These are phyloP conservation scores for Diaprepes abbreviatus DNA, from an alignment of 2,888 invertebrate genomes.

Conservation along the genomic window DNA sequence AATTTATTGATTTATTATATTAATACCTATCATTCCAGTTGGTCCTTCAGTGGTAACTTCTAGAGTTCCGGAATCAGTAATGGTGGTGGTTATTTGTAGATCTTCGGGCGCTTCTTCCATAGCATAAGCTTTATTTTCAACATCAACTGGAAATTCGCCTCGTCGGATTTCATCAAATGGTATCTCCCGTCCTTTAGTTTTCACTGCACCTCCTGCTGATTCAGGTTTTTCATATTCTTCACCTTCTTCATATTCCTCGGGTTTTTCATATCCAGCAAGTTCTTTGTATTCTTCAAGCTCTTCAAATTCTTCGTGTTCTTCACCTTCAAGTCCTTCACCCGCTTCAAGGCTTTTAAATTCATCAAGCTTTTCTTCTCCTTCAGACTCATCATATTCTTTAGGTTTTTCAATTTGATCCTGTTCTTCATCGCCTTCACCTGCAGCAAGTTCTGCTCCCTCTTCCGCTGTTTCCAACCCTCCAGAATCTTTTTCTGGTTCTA, in stretches of 20 bases:
- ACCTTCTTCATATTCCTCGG: background rate
- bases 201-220: background rate
- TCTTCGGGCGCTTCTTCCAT: slow-evolving; percentile 57
- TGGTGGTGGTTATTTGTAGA: slow-evolving; percentile 61
- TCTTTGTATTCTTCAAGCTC: background rate
- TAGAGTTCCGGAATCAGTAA: slow-evolving; percentile 62
- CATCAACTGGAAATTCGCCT: slow-evolving; percentile 54
- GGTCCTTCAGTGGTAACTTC: slow-evolving; percentile 65
- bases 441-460: no score
- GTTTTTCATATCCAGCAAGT: background rate
- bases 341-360: background rate
- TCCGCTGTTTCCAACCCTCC: no score
- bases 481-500: no score
- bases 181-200: slow-evolving; percentile 7
- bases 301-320: background rate
- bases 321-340: background rate
- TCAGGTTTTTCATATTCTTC: background rate
- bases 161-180: slow-evolving; percentile 40
- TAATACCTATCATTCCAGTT: slow-evolving; percentile 58
- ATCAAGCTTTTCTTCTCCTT: background rate
- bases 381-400: background rate
- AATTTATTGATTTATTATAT: no score
- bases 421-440: background rate
- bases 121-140: slow-evolving; percentile 55
- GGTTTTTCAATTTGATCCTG: background rate